A percentile compares a stretch with the other conserved stretches of the same genome.
phyloP scores from a whole-genome alignment of 1,140 invertebrate species.

The Colletes gigas region DNA sequence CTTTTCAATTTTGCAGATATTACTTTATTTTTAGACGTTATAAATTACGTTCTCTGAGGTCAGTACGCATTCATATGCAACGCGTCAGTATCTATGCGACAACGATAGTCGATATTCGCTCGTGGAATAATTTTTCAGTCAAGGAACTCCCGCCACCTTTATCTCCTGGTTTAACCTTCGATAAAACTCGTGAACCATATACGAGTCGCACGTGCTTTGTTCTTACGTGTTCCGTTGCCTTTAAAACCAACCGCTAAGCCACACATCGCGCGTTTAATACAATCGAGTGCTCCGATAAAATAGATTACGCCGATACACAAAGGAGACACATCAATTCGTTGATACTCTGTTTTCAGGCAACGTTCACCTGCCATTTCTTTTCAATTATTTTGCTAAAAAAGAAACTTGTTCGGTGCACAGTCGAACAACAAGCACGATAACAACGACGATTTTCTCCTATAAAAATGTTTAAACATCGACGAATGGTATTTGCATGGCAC shows the following conservation, averaged over 20 bases:
- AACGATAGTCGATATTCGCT: not conserved
- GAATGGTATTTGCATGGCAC: no score
- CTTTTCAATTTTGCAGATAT: not conserved
- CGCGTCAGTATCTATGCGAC: not conserved
- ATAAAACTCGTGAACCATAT: not conserved
- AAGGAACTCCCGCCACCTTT: slow-evolving; percentile 20
- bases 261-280: slow-evolving; percentile 14
- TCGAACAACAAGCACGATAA: no score
- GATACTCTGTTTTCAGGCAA: not conserved
- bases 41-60: not conserved
- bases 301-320: slow-evolving; percentile 1
- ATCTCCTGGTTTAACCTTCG: slow-evolving; percentile 22
- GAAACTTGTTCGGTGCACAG: not conserved
- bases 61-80: slow-evolving; percentile 37
- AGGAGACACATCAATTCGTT: not conserved
- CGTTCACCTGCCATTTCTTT: not conserved
- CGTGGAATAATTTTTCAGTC: slow-evolving; percentile 17
- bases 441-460: no score
- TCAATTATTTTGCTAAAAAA: not conserved
- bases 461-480: no score
- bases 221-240: not conserved
- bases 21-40: not conserved
- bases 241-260: not conserved
- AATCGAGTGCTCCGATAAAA: slow-evolving; percentile 13
- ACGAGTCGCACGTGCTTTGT: not conserved